These are phyloP conservation scores for Drosophila pruinosa DNA, from an alignment of 1,140 invertebrate genomes.

Conservation along the genomic window DNA sequence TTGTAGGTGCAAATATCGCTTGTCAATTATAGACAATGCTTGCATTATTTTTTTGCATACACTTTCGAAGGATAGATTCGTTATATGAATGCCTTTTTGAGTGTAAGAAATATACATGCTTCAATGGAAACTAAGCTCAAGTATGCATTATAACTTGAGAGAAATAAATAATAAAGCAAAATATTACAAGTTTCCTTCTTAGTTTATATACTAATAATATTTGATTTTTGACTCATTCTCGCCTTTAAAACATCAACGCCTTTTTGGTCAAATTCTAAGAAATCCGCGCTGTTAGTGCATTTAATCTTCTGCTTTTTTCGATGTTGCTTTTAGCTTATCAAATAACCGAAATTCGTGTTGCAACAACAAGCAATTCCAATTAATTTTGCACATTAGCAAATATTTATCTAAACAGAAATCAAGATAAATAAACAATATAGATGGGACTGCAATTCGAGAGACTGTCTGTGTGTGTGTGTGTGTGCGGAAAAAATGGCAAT, in stretches of 20 bases:
- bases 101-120: too few relatives aligned
- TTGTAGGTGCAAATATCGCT: conserved; percentile 36
- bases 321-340: conserved; percentile 10
- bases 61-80: neutral
- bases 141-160: too few relatives aligned
- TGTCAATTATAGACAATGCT: conserved; percentile 37
- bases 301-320: neutral
- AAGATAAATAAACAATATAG: conserved; percentile 35
- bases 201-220: too few relatives aligned
- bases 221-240: too few relatives aligned
- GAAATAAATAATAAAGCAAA: too few relatives aligned
- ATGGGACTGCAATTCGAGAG: neutral
- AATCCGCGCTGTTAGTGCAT: neutral
- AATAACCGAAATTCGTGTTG: conserved; percentile 42
- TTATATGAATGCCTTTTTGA: too few relatives aligned
- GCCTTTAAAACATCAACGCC: too few relatives aligned
- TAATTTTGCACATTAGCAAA: conserved; percentile 61
- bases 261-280: too few relatives aligned
- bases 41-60: conserved; percentile 10
- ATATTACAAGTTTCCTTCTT: too few relatives aligned
- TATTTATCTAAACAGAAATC: conserved; percentile 56
- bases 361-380: conserved; percentile 57
- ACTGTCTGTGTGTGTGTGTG: neutral
- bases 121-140: too few relatives aligned
- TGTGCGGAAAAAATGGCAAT: conserved; percentile 30